phyloP scores from a whole-genome alignment of 2,888 invertebrate species.

The Euplexia lucipara region DNA sequence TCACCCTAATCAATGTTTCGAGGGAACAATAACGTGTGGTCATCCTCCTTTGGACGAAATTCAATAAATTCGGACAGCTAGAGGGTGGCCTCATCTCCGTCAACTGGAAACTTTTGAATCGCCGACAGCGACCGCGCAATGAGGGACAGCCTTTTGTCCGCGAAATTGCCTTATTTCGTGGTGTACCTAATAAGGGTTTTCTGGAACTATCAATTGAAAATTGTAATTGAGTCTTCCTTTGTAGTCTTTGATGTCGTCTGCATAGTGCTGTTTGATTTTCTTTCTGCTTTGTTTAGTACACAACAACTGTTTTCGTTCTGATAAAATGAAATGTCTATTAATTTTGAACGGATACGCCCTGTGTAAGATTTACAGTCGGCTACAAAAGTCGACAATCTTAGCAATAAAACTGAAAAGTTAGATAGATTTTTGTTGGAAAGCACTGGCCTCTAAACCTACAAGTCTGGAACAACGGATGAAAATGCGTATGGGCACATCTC shows the following conservation, averaged over 20 bases:
- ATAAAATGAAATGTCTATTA: conserved; percentile 64
- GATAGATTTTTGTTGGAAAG: too few species aligned
- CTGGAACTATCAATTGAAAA: conserved; percentile 85
- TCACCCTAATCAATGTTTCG: conserved; percentile 82
- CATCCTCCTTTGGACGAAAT: conserved; percentile 83
- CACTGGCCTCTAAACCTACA: too few species aligned
- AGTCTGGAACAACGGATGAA: too few species aligned
- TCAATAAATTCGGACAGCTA: conserved; percentile 86
- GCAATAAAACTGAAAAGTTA: too few species aligned
- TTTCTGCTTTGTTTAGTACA: conserved; percentile 72
- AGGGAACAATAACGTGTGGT: conserved; percentile 87
- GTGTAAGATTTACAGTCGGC: too few species aligned
- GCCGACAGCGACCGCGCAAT: conserved; percentile 80
- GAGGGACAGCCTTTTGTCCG: conserved; percentile 87
- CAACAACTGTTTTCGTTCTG: conserved; percentile 68
- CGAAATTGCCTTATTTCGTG: conserved; percentile 88
- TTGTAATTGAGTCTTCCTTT: conserved; percentile 84
- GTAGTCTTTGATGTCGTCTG: conserved; percentile 86
- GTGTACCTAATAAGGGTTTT: conserved; percentile 86
- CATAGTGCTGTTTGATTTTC: conserved; percentile 76
- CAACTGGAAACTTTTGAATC: conserved; percentile 88
- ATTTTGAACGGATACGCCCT: conserved; percentile 21
- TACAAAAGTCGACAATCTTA: too few species aligned
- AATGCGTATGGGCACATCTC: too few species aligned
- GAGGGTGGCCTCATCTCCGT: conserved; percentile 77